phyloP scores from a whole-genome alignment of 2,113 vertebrate genomes.

The Ceyx margarethae region DNA sequence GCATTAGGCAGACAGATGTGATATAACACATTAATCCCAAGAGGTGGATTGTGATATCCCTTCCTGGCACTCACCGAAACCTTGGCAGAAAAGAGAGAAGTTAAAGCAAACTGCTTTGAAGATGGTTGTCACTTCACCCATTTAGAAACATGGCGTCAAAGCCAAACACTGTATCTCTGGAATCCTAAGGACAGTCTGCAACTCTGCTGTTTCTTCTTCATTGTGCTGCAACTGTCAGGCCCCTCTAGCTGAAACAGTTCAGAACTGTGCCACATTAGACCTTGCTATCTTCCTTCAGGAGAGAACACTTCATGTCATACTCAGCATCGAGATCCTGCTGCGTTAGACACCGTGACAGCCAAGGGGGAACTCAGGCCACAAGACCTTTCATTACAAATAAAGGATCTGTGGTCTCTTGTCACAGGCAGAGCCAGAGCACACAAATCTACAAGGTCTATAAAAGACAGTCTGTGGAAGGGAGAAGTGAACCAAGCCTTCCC shows the following conservation, averaged over 20 bases:
- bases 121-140: not conserved
- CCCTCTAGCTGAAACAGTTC: not conserved
- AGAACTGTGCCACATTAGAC: not conserved
- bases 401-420: not conserved
- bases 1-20: slow-evolving; percentile 50
- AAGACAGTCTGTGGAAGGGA: not conserved
- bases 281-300: not conserved
- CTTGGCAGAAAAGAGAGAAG: not conserved
- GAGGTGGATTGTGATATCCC: not conserved
- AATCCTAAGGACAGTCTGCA: not conserved
- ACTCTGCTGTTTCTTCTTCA: not conserved
- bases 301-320: not conserved
- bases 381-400: not conserved
- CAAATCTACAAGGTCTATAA: not conserved
- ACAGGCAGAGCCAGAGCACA: not conserved
- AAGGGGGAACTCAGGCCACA: not conserved
- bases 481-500: not conserved
- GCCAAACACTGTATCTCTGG: not conserved
- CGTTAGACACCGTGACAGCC: not conserved
- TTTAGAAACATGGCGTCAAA: not conserved
- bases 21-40: slow-evolving; percentile 36
- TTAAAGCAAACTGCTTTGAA: slow-evolving; percentile 9
- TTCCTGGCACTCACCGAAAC: slow-evolving; percentile 15
- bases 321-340: not conserved
- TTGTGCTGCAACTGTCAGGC: not conserved